These are phyloP conservation scores for Dolichopus griseipennis DNA, from an alignment of 2,888 invertebrate species.

Conservation along the genomic window DNA sequence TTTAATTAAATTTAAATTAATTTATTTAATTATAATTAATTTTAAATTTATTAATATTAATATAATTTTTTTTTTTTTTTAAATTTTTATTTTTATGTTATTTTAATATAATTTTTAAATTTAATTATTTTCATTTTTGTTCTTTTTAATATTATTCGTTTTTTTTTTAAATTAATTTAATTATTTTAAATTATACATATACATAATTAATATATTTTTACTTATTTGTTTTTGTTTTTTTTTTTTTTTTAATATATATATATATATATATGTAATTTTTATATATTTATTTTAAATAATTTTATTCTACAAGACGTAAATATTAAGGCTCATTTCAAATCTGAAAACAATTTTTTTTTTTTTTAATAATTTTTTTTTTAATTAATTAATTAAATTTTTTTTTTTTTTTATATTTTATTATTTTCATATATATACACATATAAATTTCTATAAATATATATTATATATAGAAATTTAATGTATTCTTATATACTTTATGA, in stretches of 20 bases:
- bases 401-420: no score
- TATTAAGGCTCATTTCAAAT: slow-evolving; percentile 6
- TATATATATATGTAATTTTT: no score
- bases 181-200: neutral
- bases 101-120: neutral
- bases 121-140: neutral
- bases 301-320: slow-evolving; percentile 6
- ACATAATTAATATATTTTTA: no score
- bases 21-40: no score
- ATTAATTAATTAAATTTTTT: no score
- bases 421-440: no score
- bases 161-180: neutral
- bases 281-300: neutral
- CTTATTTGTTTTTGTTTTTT: no score
- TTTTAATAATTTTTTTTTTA: no score
- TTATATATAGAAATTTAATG: no score
- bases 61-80: neutral
- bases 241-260: no score
- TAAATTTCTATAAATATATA: no score
- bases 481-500: neutral
- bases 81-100: neutral
- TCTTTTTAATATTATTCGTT: neutral
- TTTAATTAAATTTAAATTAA: no score
- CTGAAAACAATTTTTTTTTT: slow-evolving; percentile 3
- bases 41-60: neutral